Percentiles rank a stretch among this genome's conserved stretches.
These are phyloP conservation scores for Macrochelys suwanniensis DNA, from an alignment of 2,797 vertebrate species.

Conservation along the genomic window DNA sequence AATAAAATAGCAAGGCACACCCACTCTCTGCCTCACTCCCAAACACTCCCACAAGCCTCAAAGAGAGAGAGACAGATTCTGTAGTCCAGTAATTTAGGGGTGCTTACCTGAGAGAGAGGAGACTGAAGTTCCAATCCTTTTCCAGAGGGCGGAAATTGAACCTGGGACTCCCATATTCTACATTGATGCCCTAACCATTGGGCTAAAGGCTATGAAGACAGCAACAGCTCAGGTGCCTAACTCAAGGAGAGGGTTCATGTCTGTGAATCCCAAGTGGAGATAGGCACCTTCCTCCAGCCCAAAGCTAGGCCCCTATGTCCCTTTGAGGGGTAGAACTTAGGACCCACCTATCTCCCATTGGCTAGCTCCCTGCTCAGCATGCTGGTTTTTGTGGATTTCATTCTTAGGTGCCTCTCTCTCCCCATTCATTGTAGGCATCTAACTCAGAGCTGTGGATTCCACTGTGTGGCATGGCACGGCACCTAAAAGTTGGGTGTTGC, in stretches of 20 bases:
- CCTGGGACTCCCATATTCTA: neutral
- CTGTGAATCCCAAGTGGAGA: neutral
- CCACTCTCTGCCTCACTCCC: no score
- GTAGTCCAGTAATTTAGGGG: neutral
- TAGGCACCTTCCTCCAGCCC: neutral
- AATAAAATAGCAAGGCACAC: neutral
- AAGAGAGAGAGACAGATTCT: neutral
- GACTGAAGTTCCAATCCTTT: neutral
- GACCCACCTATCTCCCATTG: no score
- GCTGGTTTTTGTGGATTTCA: neutral
- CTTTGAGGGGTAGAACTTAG: neutral
- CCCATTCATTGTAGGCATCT: neutral
- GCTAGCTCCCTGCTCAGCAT: neutral
- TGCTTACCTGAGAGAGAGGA: neutral
- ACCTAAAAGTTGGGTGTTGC: neutral
- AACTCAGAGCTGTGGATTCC: neutral
- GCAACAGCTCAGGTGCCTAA: neutral
- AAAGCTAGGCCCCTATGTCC: neutral
- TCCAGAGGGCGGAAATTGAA: neutral
- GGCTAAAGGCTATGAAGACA: neutral
- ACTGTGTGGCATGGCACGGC: neutral
- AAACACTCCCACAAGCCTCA: no score
- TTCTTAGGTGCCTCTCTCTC: neutral
- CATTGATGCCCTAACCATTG: neutral
- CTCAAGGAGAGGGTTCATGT: neutral